phyloP scores from a whole-genome alignment of 2,797 vertebrate genomes.

The Notoglanidium macrostoma region DNA sequence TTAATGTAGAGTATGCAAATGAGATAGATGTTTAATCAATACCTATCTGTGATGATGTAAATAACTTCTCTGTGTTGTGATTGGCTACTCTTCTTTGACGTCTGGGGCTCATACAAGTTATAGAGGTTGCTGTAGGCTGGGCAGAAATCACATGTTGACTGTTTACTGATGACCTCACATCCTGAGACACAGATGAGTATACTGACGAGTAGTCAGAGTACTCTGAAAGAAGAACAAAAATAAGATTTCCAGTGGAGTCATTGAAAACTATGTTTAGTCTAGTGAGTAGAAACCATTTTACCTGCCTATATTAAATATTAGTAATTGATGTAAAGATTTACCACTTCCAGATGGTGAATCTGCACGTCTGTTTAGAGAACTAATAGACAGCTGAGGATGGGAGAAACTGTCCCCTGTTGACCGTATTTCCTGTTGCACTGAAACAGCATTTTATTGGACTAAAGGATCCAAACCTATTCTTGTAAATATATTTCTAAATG shows the following conservation, averaged over 20 bases:
- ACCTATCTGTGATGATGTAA: conserved; percentile 28
- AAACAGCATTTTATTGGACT: background rate
- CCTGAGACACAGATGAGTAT: conserved; percentile 39
- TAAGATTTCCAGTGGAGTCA: background rate
- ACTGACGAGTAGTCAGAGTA: conserved; percentile 46
- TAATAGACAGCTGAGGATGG: conserved; percentile 23
- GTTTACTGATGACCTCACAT: conserved; percentile 11
- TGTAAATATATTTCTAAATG: background rate
- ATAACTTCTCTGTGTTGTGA: conserved; percentile 4
- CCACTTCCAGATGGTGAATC: conserved; percentile 44
- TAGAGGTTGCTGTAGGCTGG: background rate
- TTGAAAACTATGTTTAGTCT: background rate
- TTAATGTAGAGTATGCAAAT: background rate
- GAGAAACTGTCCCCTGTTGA: background rate
- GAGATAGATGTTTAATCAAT: background rate
- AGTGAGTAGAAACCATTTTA: background rate
- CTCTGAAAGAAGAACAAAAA: conserved; percentile 27
- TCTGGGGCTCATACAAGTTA: conserved; percentile 34
- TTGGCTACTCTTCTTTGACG: conserved; percentile 19
- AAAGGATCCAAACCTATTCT: background rate
- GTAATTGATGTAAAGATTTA: conserved; percentile 9
- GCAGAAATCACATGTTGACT: conserved; percentile 20
- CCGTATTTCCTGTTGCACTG: conserved; percentile 25
- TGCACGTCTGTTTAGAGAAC: conserved; percentile 28
- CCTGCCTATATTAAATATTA: background rate